Percentiles rank a stretch among this genome's conserved stretches.
These are phyloP conservation scores for Platynereis dumerilii DNA, from an alignment of 2,888 invertebrate species.

Conservation along the genomic window DNA sequence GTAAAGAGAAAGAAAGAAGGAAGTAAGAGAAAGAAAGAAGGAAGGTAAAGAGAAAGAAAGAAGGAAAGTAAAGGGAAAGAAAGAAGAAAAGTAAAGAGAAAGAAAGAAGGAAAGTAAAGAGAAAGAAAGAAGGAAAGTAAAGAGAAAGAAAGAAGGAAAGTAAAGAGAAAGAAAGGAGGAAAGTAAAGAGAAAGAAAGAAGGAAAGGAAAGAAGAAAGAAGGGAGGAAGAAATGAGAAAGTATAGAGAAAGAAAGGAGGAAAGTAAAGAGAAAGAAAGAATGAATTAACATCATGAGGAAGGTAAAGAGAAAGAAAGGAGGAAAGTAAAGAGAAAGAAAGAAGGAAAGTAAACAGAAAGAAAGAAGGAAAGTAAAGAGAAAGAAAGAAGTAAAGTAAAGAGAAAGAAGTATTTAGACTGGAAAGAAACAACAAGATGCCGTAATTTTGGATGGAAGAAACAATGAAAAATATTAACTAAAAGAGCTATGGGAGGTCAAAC, in stretches of 20 bases:
- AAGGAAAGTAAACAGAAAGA: neutral
- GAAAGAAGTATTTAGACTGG: no score
- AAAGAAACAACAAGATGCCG: no score
- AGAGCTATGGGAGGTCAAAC: no score
- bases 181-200: neutral
- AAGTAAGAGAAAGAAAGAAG: no score
- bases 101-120: neutral
- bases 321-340: constrained; percentile 4
- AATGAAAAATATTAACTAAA: no score
- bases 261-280: neutral
- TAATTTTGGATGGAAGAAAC: no score
- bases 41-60: no score
- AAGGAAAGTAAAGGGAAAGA: neutral
- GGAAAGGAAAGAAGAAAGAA: neutral
- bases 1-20: no score
- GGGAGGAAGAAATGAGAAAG: neutral
- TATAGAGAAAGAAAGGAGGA: neutral
- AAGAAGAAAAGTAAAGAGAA: neutral
- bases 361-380: neutral
- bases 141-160: neutral
- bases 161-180: neutral
- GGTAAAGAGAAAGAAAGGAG: constrained; percentile 3
- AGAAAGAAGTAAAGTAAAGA: no score
- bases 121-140: neutral
- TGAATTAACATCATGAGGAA: neutral